A percentile compares a stretch with the other conserved stretches of the same genome.
Conservation (phyloP, 2,797 vertebrate genomes). For the Simalia tracyae region DNA sequence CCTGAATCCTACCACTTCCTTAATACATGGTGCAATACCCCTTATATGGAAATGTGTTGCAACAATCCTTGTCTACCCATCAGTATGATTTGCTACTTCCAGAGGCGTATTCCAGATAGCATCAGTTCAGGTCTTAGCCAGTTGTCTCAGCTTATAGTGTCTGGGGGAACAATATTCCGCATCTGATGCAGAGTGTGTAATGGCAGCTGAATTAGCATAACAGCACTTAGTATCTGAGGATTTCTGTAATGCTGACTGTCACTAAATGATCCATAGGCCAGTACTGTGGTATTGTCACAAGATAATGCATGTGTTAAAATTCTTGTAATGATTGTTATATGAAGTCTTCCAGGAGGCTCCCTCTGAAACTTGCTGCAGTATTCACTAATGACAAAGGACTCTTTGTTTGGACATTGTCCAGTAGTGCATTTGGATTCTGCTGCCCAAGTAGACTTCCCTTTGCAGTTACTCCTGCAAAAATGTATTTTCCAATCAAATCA, state of each 20-base stretch:
- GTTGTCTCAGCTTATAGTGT: background rate
- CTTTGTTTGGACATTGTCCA: background rate
- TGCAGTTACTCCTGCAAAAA: slow-evolving; percentile 26
- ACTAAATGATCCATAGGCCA: background rate
- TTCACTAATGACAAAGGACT: background rate
- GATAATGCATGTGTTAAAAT: background rate
- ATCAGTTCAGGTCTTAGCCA: background rate
- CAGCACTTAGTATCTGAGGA: background rate
- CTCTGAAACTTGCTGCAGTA: background rate
- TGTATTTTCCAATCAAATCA: slow-evolving; percentile 13
- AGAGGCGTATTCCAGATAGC: background rate
- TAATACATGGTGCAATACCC: background rate
- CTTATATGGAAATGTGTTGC: too few species aligned
- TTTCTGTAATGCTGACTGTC: background rate
- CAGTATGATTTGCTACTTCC: background rate
- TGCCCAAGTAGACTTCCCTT: accelerated
- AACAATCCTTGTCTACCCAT: background rate
- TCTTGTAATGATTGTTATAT: background rate
- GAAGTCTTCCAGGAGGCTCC: background rate
- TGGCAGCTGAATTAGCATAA: background rate
- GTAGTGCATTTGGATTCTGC: background rate
- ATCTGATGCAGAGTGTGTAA: background rate
- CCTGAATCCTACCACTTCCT: background rate
- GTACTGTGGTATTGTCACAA: background rate
- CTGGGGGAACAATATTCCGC: background rate